Percentiles rank a stretch among this genome's conserved stretches.
phyloP scores from a whole-genome alignment of 2,113 vertebrate species.

The Stigmatopora nigra region DNA sequence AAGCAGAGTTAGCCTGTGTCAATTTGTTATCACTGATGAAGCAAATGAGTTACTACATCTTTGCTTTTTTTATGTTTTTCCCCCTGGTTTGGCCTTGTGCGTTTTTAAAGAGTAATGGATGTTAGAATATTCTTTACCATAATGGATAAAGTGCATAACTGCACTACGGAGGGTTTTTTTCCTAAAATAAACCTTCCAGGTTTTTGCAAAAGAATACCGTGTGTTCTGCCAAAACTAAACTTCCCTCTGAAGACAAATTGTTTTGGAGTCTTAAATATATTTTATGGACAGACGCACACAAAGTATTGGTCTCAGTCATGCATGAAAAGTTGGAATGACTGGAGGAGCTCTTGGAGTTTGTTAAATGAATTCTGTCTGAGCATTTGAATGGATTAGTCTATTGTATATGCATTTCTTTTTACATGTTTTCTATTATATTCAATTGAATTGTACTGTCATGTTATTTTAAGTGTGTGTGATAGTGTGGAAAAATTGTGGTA shows the following conservation, averaged over 20 bases:
- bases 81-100: conserved; percentile 20
- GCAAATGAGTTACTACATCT: conserved; percentile 19
- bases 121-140: conserved; percentile 36
- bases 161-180: conserved; percentile 3
- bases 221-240: conserved; percentile 4
- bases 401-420: background rate
- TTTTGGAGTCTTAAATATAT: background rate
- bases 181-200: conserved; percentile 17
- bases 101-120: conserved; percentile 25
- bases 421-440: background rate
- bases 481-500: background rate
- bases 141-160: conserved; percentile 1
- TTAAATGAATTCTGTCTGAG: background rate
- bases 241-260: conserved; percentile 15
- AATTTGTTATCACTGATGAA: background rate
- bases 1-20: background rate
- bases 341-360: background rate
- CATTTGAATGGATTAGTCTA: too few species aligned
- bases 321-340: background rate
- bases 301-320: background rate
- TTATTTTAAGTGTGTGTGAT: background rate
- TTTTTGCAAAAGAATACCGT: conserved; percentile 11
- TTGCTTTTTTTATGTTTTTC: conserved; percentile 43
- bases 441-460: background rate
- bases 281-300: background rate